These are phyloP conservation scores for Eristalinus aeneus DNA, from an alignment of 2,888 invertebrate species.

Conservation along the genomic window DNA sequence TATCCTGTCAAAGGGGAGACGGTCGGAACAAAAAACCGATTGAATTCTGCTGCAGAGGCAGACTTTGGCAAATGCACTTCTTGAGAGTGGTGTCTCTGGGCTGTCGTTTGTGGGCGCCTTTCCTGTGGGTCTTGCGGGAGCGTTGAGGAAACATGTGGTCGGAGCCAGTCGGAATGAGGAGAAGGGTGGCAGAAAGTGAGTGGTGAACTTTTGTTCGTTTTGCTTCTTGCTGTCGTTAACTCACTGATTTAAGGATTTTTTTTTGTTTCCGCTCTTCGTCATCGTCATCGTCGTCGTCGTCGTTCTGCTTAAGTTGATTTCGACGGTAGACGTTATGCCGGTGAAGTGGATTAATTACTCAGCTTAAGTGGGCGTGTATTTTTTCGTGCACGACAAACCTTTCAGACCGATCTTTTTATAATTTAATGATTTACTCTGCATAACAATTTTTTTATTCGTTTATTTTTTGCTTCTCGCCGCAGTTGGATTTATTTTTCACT, in stretches of 20 bases:
- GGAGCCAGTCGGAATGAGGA: neutral
- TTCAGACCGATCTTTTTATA: slow-evolving; percentile 49
- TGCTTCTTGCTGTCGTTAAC: slow-evolving; percentile 43
- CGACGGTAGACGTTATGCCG: slow-evolving; percentile 52
- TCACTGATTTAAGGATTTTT: slow-evolving; percentile 54
- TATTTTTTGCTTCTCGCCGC: neutral
- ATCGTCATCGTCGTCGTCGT: slow-evolving; percentile 12
- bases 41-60: slow-evolving; percentile 22
- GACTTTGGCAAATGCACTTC: slow-evolving; percentile 65
- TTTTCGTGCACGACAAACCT: slow-evolving; percentile 47
- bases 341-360: slow-evolving; percentile 70
- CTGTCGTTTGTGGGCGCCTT: slow-evolving; percentile 36
- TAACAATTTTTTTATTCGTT: neutral
- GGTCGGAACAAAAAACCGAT: neutral
- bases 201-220: slow-evolving; percentile 22
- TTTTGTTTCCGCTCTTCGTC: slow-evolving; percentile 1
- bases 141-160: neutral
- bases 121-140: neutral
- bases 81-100: slow-evolving; percentile 62
- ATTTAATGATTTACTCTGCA: slow-evolving; percentile 47
- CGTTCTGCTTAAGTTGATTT: slow-evolving; percentile 42
- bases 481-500: neutral
- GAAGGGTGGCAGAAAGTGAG: slow-evolving; percentile 36
- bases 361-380: slow-evolving; percentile 68
- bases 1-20: slow-evolving; percentile 33